phyloP scores from a whole-genome alignment of 2,797 vertebrate species.

The Melanitta fusca region DNA sequence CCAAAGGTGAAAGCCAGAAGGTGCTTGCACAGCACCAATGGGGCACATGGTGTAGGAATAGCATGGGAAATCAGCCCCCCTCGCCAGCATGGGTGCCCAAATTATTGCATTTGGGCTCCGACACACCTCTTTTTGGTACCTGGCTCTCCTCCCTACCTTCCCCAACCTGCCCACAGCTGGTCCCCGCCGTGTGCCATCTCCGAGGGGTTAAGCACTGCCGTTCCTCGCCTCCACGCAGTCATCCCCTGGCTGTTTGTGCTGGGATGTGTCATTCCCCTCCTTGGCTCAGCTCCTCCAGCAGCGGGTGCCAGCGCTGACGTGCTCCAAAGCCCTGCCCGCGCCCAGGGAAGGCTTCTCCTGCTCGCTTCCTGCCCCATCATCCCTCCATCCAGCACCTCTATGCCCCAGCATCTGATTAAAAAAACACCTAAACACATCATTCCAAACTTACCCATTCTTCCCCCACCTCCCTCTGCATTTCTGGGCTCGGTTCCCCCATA shows the following conservation, averaged over 20 bases:
- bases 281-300: not conserved
- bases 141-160: not conserved
- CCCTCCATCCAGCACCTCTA: too few relatives aligned
- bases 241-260: not conserved
- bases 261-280: not conserved
- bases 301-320: accelerated
- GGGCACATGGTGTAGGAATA: not conserved
- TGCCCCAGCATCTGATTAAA: not conserved
- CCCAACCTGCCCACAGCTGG: not conserved
- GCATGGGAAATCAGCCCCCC: not conserved
- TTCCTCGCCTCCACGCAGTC: not conserved
- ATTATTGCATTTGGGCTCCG: accelerated
- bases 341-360: not conserved
- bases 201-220: not conserved
- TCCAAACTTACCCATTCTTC: not conserved
- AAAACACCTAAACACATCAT: not conserved
- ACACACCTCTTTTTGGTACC: not conserved
- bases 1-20: not conserved
- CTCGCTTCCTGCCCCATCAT: not conserved
- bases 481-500: not conserved
- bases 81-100: not conserved
- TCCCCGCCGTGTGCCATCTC: accelerated
- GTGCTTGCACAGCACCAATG: not conserved
- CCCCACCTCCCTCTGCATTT: not conserved
- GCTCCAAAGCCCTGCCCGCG: not conserved